These are phyloP conservation scores for Yponomeuta evonymella DNA, from an alignment of 2,888 invertebrate genomes.

Conservation along the genomic window DNA sequence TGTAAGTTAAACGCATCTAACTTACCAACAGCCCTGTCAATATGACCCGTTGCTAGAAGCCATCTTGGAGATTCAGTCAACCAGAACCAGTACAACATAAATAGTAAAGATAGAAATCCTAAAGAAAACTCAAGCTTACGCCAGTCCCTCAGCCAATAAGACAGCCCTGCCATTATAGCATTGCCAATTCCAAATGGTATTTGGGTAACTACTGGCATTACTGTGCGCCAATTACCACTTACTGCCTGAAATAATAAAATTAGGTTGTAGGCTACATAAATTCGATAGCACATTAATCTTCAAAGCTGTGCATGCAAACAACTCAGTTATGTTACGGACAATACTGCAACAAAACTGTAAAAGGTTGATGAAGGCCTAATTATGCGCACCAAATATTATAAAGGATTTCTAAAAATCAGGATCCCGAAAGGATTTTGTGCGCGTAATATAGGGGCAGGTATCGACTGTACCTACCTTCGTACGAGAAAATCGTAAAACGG, in stretches of 20 bases:
- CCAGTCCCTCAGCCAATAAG: constrained; percentile 78
- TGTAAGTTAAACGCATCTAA: constrained; percentile 15
- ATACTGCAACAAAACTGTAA: too few relatives aligned
- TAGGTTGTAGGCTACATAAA: too few relatives aligned
- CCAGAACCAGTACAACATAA: constrained; percentile 62
- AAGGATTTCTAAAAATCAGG: too few relatives aligned
- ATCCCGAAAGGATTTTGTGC: too few relatives aligned
- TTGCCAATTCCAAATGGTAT: constrained; percentile 79
- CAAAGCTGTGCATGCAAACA: too few relatives aligned
- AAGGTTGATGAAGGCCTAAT: too few relatives aligned
- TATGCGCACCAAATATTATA: too few relatives aligned
- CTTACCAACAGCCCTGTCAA: constrained; percentile 64
- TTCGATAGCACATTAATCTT: too few relatives aligned
- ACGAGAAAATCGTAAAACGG: not conserved
- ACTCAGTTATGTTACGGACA: too few relatives aligned
- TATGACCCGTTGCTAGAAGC: constrained; percentile 73
- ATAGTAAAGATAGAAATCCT: constrained; percentile 68
- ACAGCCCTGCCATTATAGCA: constrained; percentile 72
- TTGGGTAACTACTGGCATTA: constrained; percentile 78
- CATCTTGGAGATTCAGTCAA: constrained; percentile 80
- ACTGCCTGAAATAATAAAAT: constrained; percentile 52
- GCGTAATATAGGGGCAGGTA: not conserved
- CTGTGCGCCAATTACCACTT: constrained; percentile 77
- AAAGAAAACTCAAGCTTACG: constrained; percentile 74
- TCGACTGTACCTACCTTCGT: not conserved